A percentile compares a stretch with the other conserved stretches of the same genome.
Conservation (phyloP, 2,797 vertebrate species). For the Stomatorhinus walkeri region DNA sequence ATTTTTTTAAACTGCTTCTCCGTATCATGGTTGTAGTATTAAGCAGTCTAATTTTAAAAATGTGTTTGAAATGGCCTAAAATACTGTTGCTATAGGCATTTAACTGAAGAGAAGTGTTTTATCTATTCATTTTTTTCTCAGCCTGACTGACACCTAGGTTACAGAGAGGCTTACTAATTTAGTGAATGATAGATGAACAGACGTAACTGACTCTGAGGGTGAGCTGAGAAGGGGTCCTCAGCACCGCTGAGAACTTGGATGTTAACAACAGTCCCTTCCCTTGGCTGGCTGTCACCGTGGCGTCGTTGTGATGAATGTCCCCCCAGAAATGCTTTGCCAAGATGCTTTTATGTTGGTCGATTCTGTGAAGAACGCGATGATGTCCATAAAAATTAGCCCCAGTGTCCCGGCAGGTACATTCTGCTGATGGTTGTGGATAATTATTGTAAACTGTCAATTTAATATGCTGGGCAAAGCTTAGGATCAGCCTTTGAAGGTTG, state of each 20-base stretch:
- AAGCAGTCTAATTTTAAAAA: background rate
- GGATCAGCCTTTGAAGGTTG: background rate
- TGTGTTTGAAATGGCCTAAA: background rate
- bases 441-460: background rate
- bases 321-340: background rate
- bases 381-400: conserved; percentile 1
- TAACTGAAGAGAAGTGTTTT: background rate
- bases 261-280: background rate
- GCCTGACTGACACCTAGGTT: background rate
- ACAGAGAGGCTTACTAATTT: background rate
- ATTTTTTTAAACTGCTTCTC: background rate
- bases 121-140: background rate
- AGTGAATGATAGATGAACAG: background rate
- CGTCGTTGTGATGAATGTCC: background rate
- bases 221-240: background rate
- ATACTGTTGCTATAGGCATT: background rate
- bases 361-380: background rate
- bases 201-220: background rate
- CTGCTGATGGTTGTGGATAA: background rate
- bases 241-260: background rate
- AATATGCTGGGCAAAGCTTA: background rate
- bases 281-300: background rate
- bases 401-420: background rate
- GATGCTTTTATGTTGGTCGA: background rate
- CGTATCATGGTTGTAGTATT: background rate